Conservation (phyloP, 2,113 vertebrate species). For the Planiliza haematocheilus region DNA sequence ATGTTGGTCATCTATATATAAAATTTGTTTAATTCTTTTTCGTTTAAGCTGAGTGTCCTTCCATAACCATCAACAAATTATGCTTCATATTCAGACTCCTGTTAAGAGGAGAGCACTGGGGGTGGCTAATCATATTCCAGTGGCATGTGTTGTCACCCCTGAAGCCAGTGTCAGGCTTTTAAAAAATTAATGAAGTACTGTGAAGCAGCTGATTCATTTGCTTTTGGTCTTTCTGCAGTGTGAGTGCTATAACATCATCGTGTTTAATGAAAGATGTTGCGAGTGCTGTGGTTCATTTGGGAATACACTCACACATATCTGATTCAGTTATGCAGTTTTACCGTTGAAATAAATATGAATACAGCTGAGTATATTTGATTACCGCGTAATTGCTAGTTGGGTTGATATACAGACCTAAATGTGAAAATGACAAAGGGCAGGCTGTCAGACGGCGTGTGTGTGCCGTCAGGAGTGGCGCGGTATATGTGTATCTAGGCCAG, state of each 20-base stretch:
- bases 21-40: too few relatives aligned
- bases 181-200: conserved; percentile 35
- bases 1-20: too few relatives aligned
- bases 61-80: conserved; percentile 9
- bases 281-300: conserved; percentile 23
- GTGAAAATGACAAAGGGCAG: conserved; percentile 39
- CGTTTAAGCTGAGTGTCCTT: not conserved
- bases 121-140: conserved; percentile 21
- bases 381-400: not conserved
- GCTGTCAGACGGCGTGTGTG: conserved; percentile 12
- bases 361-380: conserved; percentile 12
- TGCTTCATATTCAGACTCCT: conserved; percentile 3
- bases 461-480: not conserved
- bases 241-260: conserved; percentile 8
- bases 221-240: conserved; percentile 12
- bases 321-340: not conserved
- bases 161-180: conserved; percentile 15
- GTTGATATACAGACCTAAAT: not conserved
- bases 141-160: conserved; percentile 1
- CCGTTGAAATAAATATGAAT: not conserved
- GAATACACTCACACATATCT: conserved; percentile 13
- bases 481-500: conserved; percentile 61
- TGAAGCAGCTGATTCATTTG: conserved; percentile 34
- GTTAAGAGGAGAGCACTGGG: not conserved
- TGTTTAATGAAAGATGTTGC: conserved; percentile 27